Conservation (phyloP, 1,140 invertebrate genomes). For the Solenopsis fugax region DNA sequence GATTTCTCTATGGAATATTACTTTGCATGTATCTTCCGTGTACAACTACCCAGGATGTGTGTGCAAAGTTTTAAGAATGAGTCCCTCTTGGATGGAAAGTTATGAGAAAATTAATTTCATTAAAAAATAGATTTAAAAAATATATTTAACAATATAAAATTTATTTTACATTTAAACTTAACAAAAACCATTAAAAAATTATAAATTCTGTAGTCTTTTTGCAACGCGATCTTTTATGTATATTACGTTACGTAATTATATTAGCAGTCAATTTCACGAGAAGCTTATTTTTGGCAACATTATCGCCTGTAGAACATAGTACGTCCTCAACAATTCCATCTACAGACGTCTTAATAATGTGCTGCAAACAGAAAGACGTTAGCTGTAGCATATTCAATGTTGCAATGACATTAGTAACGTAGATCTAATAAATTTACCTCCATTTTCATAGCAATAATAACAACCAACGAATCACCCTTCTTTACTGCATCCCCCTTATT, state of each 20-base stretch:
- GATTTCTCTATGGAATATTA: no score
- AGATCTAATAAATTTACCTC: slow-evolving; percentile 89
- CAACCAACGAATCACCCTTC: slow-evolving; percentile 94
- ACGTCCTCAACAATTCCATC: slow-evolving; percentile 92
- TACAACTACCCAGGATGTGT: no score
- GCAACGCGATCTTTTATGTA: not conserved
- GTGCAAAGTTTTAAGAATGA: no score
- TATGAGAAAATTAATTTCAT: no score
- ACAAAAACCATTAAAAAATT: not conserved
- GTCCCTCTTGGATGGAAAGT: no score
- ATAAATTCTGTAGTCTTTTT: not conserved
- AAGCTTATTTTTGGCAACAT: slow-evolving; percentile 92
- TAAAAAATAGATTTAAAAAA: slow-evolving; percentile 2
- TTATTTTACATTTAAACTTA: not conserved
- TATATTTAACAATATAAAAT: slow-evolving; percentile 6
- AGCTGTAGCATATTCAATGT: not conserved
- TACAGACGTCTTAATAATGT: slow-evolving; percentile 93
- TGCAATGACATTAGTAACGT: not conserved
- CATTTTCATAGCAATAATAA: slow-evolving; percentile 99
- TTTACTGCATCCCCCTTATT: slow-evolving; percentile 92
- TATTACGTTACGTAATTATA: no score
- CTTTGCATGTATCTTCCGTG: no score
- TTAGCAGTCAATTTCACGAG: slow-evolving; percentile 86
- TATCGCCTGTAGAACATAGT: slow-evolving; percentile 92
- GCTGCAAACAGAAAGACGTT: slow-evolving; percentile 86